phyloP scores from a whole-genome alignment of 2,113 vertebrate species.

The Tiliqua scincoides region DNA sequence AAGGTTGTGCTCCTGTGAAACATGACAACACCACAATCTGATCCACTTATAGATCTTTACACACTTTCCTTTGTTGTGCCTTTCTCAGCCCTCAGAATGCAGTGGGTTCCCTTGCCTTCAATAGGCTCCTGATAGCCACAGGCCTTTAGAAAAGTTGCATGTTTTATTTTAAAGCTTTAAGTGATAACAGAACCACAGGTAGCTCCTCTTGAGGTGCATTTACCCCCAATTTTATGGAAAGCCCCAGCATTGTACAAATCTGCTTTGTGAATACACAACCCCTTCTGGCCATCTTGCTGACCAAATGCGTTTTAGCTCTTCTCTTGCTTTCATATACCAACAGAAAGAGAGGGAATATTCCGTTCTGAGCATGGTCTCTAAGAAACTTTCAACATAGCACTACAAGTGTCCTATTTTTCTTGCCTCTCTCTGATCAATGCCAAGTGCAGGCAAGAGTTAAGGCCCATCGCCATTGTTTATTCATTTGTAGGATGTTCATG shows the following conservation, averaged over 20 bases:
- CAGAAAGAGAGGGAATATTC: neutral
- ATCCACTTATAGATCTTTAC: too few relatives aligned
- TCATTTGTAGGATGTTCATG: conserved; percentile 28
- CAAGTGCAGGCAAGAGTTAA: conserved; percentile 21
- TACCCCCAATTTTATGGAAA: neutral
- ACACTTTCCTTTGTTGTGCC: neutral
- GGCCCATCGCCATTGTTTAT: conserved; percentile 22
- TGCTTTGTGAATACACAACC: neutral
- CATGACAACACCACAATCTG: neutral
- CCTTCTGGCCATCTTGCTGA: neutral
- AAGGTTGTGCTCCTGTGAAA: neutral
- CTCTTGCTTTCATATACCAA: neutral
- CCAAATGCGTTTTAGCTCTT: neutral
- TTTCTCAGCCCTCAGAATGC: neutral
- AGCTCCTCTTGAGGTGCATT: neutral
- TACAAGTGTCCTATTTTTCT: conserved; percentile 11
- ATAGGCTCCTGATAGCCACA: neutral
- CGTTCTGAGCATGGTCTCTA: neutral
- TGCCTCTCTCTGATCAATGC: conserved; percentile 3
- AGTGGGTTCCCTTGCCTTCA: neutral
- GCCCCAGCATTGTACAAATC: neutral
- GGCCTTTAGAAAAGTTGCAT: neutral
- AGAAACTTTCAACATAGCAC: neutral
- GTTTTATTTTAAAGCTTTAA: neutral
- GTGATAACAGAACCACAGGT: neutral